Conservation (phyloP, 1,140 invertebrate genomes). For the Drosophila azteca region DNA sequence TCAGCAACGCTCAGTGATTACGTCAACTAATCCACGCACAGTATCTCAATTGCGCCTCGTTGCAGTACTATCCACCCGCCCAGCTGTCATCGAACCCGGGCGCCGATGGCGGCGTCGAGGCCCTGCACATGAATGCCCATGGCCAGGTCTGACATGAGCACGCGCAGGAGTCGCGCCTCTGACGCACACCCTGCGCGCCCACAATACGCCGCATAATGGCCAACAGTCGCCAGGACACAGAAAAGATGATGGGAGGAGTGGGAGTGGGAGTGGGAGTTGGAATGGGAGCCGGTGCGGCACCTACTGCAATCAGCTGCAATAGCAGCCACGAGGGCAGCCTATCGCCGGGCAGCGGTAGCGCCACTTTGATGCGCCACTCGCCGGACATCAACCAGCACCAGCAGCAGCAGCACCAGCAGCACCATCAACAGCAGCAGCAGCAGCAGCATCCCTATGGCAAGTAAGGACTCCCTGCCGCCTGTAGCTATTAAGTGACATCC, state of each 20-base stretch:
- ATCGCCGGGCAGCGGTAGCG: slow-evolving; percentile 69
- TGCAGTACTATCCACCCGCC: slow-evolving; percentile 91
- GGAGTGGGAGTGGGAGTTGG: slow-evolving; percentile 12
- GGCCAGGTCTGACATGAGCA: slow-evolving; percentile 78
- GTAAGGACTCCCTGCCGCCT: slow-evolving; percentile 44
- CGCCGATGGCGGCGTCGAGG: slow-evolving; percentile 87
- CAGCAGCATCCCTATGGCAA: slow-evolving; percentile 71
- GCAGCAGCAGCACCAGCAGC: slow-evolving; percentile 24
- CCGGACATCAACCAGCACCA: slow-evolving; percentile 73
- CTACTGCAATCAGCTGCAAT: slow-evolving; percentile 40
- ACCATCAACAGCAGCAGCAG: slow-evolving; percentile 21
- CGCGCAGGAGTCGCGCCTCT: slow-evolving; percentile 83
- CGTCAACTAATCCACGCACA: slow-evolving; percentile 53
- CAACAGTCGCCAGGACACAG: slow-evolving; percentile 82
- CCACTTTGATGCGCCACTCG: slow-evolving; percentile 77
- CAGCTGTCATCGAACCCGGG: slow-evolving; percentile 86
- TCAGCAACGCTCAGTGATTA: background rate
- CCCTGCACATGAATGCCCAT: slow-evolving; percentile 90
- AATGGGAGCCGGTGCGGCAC: slow-evolving; percentile 15
- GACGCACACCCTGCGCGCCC: slow-evolving; percentile 83
- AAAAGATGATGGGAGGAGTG: slow-evolving; percentile 71
- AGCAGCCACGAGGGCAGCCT: slow-evolving; percentile 63
- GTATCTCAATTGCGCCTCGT: slow-evolving; percentile 83
- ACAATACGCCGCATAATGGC: slow-evolving; percentile 83
- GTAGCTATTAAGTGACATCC: slow-evolving; percentile 9